phyloP scores from a whole-genome alignment of 1,140 invertebrate species.

The Drosophila neocordata region DNA sequence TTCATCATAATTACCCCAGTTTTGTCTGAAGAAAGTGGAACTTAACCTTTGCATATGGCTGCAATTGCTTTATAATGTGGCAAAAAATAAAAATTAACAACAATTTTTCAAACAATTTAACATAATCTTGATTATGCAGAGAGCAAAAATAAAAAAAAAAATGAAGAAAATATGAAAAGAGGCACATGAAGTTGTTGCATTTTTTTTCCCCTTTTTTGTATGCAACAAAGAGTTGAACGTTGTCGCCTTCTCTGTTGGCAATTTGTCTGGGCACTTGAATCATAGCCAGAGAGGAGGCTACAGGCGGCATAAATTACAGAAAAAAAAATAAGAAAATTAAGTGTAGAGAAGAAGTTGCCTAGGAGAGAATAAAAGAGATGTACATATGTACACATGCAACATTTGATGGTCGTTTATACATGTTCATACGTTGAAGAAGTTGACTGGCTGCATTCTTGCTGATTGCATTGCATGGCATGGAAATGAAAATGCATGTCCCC shows the following conservation, averaged over 20 bases:
- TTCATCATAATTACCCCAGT: conserved; percentile 69
- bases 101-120: conserved; percentile 80
- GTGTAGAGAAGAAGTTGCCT: conserved; percentile 42
- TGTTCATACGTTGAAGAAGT: conserved; percentile 39
- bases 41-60: conserved; percentile 65
- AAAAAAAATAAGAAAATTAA: conserved; percentile 27
- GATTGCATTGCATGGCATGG: conserved; percentile 48
- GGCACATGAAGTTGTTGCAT: no score
- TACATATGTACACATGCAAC: conserved; percentile 40
- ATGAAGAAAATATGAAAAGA: conserved; percentile 29
- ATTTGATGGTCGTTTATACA: conserved; percentile 70
- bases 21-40: conserved; percentile 68
- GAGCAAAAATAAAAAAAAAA: conserved; percentile 41
- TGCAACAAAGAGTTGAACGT: conserved; percentile 45
- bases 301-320: conserved; percentile 74
- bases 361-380: conserved; percentile 36
- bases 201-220: conserved; percentile 8
- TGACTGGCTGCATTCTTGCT: conserved; percentile 66
- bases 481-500: conserved; percentile 42
- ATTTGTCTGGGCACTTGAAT: conserved; percentile 63
- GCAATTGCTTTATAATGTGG: conserved; percentile 76
- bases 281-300: conserved; percentile 43
- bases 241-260: conserved; percentile 44
- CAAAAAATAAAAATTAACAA: conserved; percentile 67
- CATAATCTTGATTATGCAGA: conserved; percentile 77